phyloP scores from a whole-genome alignment of 2,888 invertebrate genomes.

The Hipparchia semele region DNA sequence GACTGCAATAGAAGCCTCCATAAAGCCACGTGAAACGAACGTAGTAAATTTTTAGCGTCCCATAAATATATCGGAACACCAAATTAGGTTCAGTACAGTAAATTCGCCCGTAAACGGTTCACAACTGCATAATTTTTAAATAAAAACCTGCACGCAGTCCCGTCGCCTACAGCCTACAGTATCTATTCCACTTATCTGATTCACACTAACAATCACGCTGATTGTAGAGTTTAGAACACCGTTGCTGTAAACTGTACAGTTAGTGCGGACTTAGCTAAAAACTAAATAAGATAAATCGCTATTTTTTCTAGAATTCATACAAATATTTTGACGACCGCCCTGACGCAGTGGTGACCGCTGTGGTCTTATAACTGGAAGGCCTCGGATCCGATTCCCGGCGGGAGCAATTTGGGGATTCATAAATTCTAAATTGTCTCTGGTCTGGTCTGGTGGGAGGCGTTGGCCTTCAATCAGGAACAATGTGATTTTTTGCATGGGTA shows the following conservation, averaged over 20 bases:
- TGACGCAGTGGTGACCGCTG: too few relatives aligned
- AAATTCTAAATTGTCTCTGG: too few relatives aligned
- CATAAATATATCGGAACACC: conserved; percentile 36
- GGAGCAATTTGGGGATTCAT: too few relatives aligned
- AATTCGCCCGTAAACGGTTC: conserved; percentile 30
- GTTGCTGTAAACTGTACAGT: neutral
- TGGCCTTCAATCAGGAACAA: too few relatives aligned
- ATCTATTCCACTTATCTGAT: conserved; percentile 71
- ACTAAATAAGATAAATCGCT: too few relatives aligned
- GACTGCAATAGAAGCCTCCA: conserved; percentile 4
- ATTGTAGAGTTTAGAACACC: conserved; percentile 33
- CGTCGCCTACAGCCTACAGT: conserved; percentile 55
- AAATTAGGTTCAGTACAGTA: conserved; percentile 38
- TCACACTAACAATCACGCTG: conserved; percentile 72
- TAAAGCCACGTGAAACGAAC: conserved; percentile 12
- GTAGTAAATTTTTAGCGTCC: conserved; percentile 32
- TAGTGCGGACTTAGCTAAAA: too few relatives aligned
- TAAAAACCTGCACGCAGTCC: conserved; percentile 52
- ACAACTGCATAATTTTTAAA: conserved; percentile 43
- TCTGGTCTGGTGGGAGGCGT: too few relatives aligned
- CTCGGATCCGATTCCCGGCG: too few relatives aligned
- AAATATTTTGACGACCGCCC: too few relatives aligned
- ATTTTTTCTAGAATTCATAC: too few relatives aligned
- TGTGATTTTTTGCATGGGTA: too few relatives aligned
- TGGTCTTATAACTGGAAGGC: too few relatives aligned